Conservation (phyloP, 2,113 vertebrate species). For the Poecile atricapillus region DNA sequence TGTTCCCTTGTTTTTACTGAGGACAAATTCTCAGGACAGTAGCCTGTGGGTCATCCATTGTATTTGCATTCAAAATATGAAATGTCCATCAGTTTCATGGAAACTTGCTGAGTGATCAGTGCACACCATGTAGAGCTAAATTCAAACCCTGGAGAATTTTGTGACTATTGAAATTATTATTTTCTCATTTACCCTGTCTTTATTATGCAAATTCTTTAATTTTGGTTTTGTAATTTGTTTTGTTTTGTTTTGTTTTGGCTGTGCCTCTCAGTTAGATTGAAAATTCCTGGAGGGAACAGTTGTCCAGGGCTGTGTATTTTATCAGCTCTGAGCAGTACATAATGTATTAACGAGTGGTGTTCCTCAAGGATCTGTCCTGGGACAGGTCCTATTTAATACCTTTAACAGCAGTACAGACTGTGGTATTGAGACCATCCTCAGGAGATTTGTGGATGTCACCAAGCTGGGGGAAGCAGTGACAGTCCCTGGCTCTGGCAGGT, state of each 20-base stretch:
- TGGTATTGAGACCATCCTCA: neutral
- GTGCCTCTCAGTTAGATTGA: neutral
- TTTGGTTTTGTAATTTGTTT: neutral
- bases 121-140: neutral
- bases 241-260: neutral
- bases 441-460: neutral
- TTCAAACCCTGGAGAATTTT: neutral
- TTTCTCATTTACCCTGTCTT: neutral
- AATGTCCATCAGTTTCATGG: neutral
- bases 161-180: neutral
- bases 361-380: neutral
- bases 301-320: neutral
- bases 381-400: neutral
- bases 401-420: neutral
- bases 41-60: neutral
- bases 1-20: neutral
- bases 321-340: neutral
- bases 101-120: neutral
- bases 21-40: neutral
- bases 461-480: neutral
- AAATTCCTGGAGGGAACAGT: neutral
- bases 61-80: neutral
- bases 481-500: neutral
- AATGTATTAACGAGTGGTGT: accelerated
- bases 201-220: neutral